Base-by-base conservation (phyloP, 2,888 invertebrate genomes). In the Drosophila kuntzei region DNA sequence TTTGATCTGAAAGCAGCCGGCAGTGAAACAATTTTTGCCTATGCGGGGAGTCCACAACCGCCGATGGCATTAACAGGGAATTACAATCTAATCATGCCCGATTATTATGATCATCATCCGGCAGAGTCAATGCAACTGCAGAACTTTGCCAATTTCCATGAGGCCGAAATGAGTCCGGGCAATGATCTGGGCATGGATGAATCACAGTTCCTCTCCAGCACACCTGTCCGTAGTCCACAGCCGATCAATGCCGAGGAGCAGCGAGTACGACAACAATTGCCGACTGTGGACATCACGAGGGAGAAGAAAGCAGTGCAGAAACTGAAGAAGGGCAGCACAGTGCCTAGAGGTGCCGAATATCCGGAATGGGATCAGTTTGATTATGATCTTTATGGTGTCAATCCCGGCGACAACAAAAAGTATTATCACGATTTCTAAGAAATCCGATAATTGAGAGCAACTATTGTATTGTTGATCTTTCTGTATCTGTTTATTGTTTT, bases 361-460 rank as follows among this genome's bases (percentile, higher is more conserved):
- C 77, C 79, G 51, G 80, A 90, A 63, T 91, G 91, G 90, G 91
- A 91, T 64, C 89, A 90, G 32, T 91, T 91, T 58, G 92, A 92
- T 74, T 91, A 91, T 59, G 91, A 91, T 75, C 79, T 87, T 16
- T 90, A 89, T 61, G 84, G 90, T 58, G 78, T 76, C 0, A 83
- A 90, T 68, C 90, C 91, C 16, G 82, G 72, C n/a, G 75, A 79
- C 5, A 78, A 39, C 60, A 76, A 85, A 47, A 89, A 89, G 68
- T 77, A 81, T 51, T 75, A 71, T 32, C 39, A 68, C 54, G 83
- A 80, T 53, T 81, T 70, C 58, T 85, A 67, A 16, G 12, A 32
- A 64, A 7, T n/a, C 47, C 14, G 14, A 16, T 39, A 27, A 54
- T 22, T 34, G 11, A 18, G 53, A 34, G 29, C 32, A 34, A 37